These are phyloP conservation scores for Oligia strigilis DNA, from an alignment of 2,888 invertebrate species.

Conservation along the genomic window DNA sequence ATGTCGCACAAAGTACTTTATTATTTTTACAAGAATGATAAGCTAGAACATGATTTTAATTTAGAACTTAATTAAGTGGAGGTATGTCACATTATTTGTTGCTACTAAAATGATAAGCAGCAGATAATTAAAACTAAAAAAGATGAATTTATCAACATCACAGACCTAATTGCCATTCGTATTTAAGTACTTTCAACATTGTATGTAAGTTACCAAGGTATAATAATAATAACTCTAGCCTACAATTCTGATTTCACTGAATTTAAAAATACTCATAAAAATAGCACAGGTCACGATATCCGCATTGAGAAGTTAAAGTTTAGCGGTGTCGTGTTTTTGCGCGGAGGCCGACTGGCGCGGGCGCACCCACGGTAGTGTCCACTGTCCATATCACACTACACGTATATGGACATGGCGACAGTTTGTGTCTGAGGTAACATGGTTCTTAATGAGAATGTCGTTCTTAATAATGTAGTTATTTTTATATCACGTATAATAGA, in stretches of 20 bases:
- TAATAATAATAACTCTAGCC: background rate
- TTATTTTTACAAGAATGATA: slow-evolving; percentile 38
- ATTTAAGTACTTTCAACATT: background rate
- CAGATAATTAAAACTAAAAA: background rate
- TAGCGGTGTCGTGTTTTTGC: slow-evolving; percentile 55
- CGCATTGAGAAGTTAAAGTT: slow-evolving; percentile 46
- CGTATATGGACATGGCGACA: slow-evolving; percentile 39
- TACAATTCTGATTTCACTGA: background rate
- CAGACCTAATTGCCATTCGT: background rate
- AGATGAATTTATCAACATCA: background rate
- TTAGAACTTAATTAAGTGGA: slow-evolving; percentile 42
- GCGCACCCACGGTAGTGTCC: slow-evolving; percentile 51
- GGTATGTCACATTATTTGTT: slow-evolving; percentile 14
- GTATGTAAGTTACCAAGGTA: background rate
- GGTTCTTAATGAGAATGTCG: slow-evolving; percentile 11
- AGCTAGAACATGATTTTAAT: slow-evolving; percentile 32
- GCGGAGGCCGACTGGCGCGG: slow-evolving; percentile 40
- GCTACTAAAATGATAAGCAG: background rate
- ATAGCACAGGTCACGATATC: slow-evolving; percentile 39
- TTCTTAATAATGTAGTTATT: slow-evolving; percentile 1
- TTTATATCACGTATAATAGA: background rate
- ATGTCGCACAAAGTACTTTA: slow-evolving; percentile 40
- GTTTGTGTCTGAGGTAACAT: slow-evolving; percentile 10
- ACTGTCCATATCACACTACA: slow-evolving; percentile 26
- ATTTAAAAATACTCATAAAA: slow-evolving; percentile 22